These are phyloP conservation scores for Ptilodon capucinus DNA, from an alignment of 2,888 invertebrate species.

Conservation along the genomic window DNA sequence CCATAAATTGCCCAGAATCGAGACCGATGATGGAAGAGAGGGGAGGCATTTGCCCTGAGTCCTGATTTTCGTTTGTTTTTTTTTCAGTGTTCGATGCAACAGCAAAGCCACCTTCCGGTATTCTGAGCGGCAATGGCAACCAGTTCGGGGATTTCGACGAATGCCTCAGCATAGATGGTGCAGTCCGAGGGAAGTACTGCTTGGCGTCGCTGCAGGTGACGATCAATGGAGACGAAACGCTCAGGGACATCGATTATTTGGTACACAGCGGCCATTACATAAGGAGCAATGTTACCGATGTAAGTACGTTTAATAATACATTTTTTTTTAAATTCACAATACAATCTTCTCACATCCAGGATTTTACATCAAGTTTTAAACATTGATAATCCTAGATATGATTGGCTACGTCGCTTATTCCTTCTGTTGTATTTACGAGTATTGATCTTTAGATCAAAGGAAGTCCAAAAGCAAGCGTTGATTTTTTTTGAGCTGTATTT, in stretches of 20 bases:
- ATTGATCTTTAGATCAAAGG: too few species aligned
- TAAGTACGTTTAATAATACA: conserved; percentile 54
- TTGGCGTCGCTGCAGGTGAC: conserved; percentile 81
- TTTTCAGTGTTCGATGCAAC: conserved; percentile 88
- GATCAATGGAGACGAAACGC: conserved; percentile 47
- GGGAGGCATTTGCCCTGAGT: too few species aligned
- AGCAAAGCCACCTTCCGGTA: conserved; percentile 86
- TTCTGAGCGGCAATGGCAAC: conserved; percentile 86
- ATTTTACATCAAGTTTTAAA: too few species aligned
- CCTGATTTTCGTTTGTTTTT: conserved; percentile 16
- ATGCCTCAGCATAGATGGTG: conserved; percentile 81
- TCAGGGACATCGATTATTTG: conserved; percentile 60
- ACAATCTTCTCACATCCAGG: too few species aligned
- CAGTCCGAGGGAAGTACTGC: conserved; percentile 85
- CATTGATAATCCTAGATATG: too few species aligned
- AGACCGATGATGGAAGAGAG: too few species aligned
- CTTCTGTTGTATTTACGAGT: too few species aligned
- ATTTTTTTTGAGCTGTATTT: too few species aligned
- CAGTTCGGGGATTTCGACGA: conserved; percentile 88
- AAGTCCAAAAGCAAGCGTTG: too few species aligned
- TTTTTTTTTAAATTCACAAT: background rate
- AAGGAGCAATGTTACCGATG: conserved; percentile 78
- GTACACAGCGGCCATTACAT: conserved; percentile 81
- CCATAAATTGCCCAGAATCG: too few species aligned
- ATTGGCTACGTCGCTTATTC: too few species aligned